Base-by-base conservation (phyloP, 1,140 invertebrate species). In the Drosophila nannoptera region DNA sequence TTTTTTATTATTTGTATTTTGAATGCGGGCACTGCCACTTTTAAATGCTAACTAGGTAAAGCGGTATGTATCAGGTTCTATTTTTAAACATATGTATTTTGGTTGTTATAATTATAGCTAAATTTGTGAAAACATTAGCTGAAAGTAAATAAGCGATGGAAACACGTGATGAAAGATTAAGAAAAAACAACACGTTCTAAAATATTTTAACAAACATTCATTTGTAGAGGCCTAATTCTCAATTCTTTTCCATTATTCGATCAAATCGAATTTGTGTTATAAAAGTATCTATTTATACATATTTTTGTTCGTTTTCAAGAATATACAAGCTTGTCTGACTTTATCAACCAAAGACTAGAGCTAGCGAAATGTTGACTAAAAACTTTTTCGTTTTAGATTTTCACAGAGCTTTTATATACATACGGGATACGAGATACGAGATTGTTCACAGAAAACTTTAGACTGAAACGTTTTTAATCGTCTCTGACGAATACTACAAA, bases 41-140 rank as follows among this genome's bases (percentile, higher is more conserved):
- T 65, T 69, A 52, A 63, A 64, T 59, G 45, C 48, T 63, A 70
- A 55, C 55, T 65, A 55, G 50, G 36, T 55, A 62, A 22, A 45
- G 53, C 46, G 9, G 2, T 42, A 12, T 14, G n/a, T 42, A 5
- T 14, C 5, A 0, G 5, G 32, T 36, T 55, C 72, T 74, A 74
- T 74, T 74, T 71, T 61, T 74, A 71, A 58, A 67, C 46, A 48
- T 52, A 71, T 58, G 52, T 61, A 70, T 69, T 67, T 66, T 67
- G 22, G 48, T 40, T 42, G 52, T 33, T 71, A 62, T 71, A 74
- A 71, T 46, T 71, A 35, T 59, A 71, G 62, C 58, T 52, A 56
- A 56, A 56, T 38, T 32, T 55, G 45, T 32, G 42, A 69, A 36
- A 58, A 46, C 43, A 52, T 58, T 38, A 43, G 56, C 36, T 49